Percentiles rank a stretch among this genome's conserved stretches.
phyloP scores from a whole-genome alignment of 2,888 invertebrate species.

The Saturnia pavonia region DNA sequence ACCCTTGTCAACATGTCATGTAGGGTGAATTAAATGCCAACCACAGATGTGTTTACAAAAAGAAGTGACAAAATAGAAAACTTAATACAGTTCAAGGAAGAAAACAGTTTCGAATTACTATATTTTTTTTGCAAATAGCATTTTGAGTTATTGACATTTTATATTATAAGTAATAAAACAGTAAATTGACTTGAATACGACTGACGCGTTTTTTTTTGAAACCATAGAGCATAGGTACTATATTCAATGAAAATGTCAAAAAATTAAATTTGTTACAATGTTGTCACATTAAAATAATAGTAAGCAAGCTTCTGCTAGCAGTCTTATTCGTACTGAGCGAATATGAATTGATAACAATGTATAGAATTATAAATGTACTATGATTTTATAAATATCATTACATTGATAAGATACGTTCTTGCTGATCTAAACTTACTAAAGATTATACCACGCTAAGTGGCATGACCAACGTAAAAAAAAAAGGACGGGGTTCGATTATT shows the following conservation, averaged over 20 bases:
- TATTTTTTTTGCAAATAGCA: background rate
- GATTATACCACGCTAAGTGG: no score
- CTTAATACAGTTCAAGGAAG: background rate
- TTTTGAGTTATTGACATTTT: background rate
- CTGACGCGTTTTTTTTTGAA: no score
- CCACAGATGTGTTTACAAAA: background rate
- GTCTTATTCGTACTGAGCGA: background rate
- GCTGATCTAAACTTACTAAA: no score
- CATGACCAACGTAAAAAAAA: no score
- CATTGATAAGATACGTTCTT: background rate
- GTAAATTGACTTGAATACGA: no score
- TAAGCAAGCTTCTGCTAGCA: background rate
- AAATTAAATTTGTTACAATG: no score
- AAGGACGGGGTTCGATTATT: no score
- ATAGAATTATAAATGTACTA: no score
- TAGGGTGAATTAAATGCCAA: background rate
- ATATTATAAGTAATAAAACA: no score
- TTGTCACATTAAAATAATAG: no score
- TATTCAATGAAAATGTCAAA: no score
- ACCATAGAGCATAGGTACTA: no score
- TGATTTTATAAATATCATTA: background rate
- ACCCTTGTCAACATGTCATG: conserved; percentile 1
- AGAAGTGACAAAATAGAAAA: background rate
- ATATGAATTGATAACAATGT: background rate
- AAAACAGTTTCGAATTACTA: background rate